These are phyloP conservation scores for Yasuhikotakia modesta DNA, from an alignment of 2,797 vertebrate genomes.

Conservation along the genomic window DNA sequence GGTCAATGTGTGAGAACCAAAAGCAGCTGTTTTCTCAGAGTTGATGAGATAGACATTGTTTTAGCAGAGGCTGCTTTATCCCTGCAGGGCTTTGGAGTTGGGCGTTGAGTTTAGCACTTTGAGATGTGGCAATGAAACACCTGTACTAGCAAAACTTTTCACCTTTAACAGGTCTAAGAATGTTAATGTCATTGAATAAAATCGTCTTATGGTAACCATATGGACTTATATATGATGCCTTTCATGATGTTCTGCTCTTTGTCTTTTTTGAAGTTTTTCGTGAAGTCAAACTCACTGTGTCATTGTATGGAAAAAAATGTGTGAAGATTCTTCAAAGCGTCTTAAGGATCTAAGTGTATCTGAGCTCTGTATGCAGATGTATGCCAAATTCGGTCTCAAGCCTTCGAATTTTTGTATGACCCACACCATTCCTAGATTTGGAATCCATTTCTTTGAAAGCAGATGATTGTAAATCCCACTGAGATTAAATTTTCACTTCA, in stretches of 20 bases:
- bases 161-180: not conserved
- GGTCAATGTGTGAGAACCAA: conserved; percentile 3
- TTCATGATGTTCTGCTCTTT: no score
- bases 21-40: conserved; percentile 42
- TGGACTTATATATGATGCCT: no score
- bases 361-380: not conserved
- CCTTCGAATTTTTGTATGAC: conserved; percentile 14
- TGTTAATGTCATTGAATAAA: not conserved
- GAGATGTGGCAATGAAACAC: not conserved
- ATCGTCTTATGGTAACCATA: not conserved
- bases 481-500: conserved; percentile 15
- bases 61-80: conserved; percentile 14
- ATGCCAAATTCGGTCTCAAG: conserved; percentile 11
- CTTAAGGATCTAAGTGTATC: not conserved
- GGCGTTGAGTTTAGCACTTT: not conserved
- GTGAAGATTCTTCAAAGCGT: not conserved
- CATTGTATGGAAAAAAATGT: not conserved
- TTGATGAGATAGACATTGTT: conserved; percentile 8
- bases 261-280: no score
- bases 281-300: no score
- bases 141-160: not conserved
- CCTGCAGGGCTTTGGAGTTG: not conserved
- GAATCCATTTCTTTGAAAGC: conserved; percentile 16
- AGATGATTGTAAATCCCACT: conserved; percentile 26
- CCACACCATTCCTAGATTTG: not conserved